These are phyloP conservation scores for Fragariocoptes setiger DNA, from an alignment of 1,140 invertebrate species.

Conservation along the genomic window DNA sequence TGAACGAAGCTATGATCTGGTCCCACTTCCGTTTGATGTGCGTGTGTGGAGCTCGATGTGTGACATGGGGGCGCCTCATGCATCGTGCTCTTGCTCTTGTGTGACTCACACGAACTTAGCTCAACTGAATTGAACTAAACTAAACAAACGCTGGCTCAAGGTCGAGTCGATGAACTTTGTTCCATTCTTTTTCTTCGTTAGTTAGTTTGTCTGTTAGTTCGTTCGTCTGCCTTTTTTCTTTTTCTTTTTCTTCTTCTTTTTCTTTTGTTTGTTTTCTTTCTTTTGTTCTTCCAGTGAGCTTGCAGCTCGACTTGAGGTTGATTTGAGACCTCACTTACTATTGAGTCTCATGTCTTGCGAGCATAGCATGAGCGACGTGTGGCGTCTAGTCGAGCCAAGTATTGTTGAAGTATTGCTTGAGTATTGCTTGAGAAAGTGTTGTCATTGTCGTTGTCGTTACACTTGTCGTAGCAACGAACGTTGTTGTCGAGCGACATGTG, in stretches of 20 bases:
- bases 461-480: too few relatives aligned
- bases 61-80: background rate
- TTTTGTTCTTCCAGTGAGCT: slow-evolving; percentile 3
- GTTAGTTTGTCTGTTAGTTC: background rate
- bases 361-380: background rate
- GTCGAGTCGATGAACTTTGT: background rate
- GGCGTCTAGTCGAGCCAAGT: background rate
- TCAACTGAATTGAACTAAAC: background rate
- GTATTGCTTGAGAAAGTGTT: slow-evolving; percentile 2
- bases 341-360: too few relatives aligned
- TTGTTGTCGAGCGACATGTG: too few relatives aligned
- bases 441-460: too few relatives aligned
- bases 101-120: background rate
- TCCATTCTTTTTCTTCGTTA: background rate
- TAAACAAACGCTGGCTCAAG: background rate
- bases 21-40: too few relatives aligned
- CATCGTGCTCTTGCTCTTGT: background rate
- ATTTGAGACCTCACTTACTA: too few relatives aligned
- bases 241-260: background rate
- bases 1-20: too few relatives aligned
- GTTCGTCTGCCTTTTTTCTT: background rate
- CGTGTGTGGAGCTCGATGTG: background rate
- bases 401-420: background rate
- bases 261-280: slow-evolving; percentile 6
- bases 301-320: background rate